Evolutionary conservation across 1,140 invertebrate genomes (phyloP).

Genomic region (Babylonia areolata): DNA sequence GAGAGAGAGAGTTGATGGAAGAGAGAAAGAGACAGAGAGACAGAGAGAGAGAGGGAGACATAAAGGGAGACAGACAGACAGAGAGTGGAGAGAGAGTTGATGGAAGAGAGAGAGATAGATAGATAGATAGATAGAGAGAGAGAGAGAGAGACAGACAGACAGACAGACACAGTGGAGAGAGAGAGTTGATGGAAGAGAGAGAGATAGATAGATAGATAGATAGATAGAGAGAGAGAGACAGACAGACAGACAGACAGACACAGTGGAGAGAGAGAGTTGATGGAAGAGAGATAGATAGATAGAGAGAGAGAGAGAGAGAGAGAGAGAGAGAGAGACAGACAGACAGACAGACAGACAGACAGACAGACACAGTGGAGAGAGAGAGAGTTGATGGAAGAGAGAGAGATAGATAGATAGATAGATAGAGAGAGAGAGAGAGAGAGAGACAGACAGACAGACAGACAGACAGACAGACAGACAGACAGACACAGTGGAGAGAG

Average conservation of each 20-base stretch:
- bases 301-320: neutral
- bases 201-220: neutral
- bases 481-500: neutral
- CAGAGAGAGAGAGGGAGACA: too few relatives aligned
- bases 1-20: too few relatives aligned
- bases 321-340: neutral
- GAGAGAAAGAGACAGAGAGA: too few relatives aligned
- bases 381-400: too few relatives aligned
- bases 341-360: neutral
- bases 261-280: neutral
- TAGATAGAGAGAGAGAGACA: neutral
- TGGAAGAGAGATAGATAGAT: neutral
- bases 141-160: neutral
- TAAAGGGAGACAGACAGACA: too few relatives aligned
- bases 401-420: too few relatives aligned
- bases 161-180: neutral
- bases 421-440: constrained; percentile 2
- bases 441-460: neutral
- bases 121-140: too few relatives aligned
- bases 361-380: too few relatives aligned
- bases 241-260: neutral
- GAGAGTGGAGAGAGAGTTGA: neutral
- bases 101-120: too few relatives aligned
- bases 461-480: neutral
- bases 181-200: neutral